phyloP scores from a whole-genome alignment of 2,888 invertebrate genomes.

The Drosophila colorata region DNA sequence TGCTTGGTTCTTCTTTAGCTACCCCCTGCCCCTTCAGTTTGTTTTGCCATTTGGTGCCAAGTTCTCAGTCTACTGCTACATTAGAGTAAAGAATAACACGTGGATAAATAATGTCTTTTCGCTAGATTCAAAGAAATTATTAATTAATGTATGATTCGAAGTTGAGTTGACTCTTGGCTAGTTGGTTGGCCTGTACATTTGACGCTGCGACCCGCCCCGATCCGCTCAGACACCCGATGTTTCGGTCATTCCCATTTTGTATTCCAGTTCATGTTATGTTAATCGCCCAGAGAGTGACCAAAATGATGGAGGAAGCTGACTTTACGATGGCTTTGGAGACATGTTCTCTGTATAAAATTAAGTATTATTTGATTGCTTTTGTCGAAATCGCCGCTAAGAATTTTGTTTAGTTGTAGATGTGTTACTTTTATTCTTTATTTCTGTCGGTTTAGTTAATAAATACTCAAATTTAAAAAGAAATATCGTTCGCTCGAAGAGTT shows the following conservation, averaged over 20 bases:
- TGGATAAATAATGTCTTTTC: constrained; percentile 66
- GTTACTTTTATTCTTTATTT: constrained; percentile 56
- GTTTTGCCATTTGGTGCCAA: constrained; percentile 1
- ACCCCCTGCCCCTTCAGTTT: neutral
- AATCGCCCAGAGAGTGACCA: constrained; percentile 58
- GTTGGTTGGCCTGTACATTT: constrained; percentile 26
- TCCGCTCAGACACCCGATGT: constrained; percentile 14
- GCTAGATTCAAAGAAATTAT: constrained; percentile 66
- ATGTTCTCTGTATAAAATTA: constrained; percentile 78
- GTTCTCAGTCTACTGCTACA: neutral
- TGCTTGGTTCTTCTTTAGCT: neutral
- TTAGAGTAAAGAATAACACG: constrained; percentile 14
- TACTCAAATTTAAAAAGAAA: constrained; percentile 67
- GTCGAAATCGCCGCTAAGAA: constrained; percentile 58
- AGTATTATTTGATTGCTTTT: constrained; percentile 72
- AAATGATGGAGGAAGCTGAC: constrained; percentile 44
- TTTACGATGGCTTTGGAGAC: constrained; percentile 59
- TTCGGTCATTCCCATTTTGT: constrained; percentile 72
- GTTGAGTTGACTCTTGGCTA: constrained; percentile 28
- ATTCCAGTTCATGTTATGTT: constrained; percentile 76
- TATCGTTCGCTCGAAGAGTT: constrained; percentile 55
- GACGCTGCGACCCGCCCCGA: constrained; percentile 3
- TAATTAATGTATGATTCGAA: constrained; percentile 65
- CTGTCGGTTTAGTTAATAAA: constrained; percentile 62
- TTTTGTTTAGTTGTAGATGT: constrained; percentile 53